A percentile compares a stretch with the other conserved stretches of the same genome.
Conservation (phyloP, 2,797 vertebrate genomes). For the Calcarius lapponicus region DNA sequence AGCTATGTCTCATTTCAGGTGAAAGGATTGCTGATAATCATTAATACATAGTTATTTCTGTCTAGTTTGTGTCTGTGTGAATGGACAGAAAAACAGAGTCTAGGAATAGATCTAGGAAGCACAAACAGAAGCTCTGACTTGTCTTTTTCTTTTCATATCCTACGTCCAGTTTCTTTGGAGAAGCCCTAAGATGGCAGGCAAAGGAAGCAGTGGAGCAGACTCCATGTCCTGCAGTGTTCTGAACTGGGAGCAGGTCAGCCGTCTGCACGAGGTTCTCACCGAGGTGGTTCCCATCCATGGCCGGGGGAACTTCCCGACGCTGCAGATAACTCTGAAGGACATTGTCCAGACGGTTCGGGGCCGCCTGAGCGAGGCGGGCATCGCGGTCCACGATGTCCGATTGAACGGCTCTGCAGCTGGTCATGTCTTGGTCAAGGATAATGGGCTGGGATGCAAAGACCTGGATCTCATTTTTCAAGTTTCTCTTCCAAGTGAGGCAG, state of each 20-base stretch:
- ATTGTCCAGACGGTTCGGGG: slow-evolving; percentile 89
- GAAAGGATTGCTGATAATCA: neutral
- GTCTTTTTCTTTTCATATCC: neutral
- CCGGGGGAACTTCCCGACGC: slow-evolving; percentile 94
- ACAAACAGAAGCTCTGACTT: neutral
- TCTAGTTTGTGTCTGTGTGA: neutral
- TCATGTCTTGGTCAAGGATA: slow-evolving; percentile 93
- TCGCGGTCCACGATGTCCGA: slow-evolving; percentile 87
- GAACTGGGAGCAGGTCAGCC: slow-evolving; percentile 93
- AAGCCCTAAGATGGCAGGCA: slow-evolving; percentile 80
- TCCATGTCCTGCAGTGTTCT: slow-evolving; percentile 83
- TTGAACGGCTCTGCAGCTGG: slow-evolving; percentile 95
- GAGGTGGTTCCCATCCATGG: slow-evolving; percentile 92
- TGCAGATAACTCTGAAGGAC: slow-evolving; percentile 92
- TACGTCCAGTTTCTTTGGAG: slow-evolving; percentile 54
- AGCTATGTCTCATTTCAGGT: neutral
- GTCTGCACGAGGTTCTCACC: slow-evolving; percentile 88
- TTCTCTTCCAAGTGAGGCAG: slow-evolving; percentile 84
- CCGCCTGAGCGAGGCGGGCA: slow-evolving; percentile 84
- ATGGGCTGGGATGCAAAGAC: slow-evolving; percentile 94
- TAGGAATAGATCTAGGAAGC: neutral
- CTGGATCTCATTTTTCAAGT: slow-evolving; percentile 96
- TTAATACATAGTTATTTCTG: neutral
- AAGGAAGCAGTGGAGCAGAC: slow-evolving; percentile 67
- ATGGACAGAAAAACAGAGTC: neutral